Evolutionary conservation across 2,797 vertebrate species (phyloP), one percentile per base, ranked within the genome.

Genomic region (Cossypha niveicapilla): DNA sequence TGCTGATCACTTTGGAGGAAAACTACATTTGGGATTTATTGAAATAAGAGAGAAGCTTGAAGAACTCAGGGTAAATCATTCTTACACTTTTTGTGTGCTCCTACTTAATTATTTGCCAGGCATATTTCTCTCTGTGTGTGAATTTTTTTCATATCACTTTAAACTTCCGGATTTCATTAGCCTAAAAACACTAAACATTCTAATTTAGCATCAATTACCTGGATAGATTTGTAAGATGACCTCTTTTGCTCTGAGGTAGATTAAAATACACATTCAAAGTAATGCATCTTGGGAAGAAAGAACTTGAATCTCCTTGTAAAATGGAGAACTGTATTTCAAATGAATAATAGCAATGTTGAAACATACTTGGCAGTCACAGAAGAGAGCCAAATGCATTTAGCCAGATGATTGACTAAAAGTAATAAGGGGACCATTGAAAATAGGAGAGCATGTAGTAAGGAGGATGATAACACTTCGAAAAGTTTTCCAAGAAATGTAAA

Each of bases 21-120:
- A 99, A 95, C 98, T 99, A 54, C 99, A 99, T 96, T 97, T 99
- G 82, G 99, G 99, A 92, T 99, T 99, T 97, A 99, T 99, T 94
- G 99, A 99, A 98, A 99, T 99, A 96, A 98, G 99, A 54, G 99
- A 99, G 97, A 99, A 99, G 92, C 98, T 99, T 61, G 99, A 99
- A 80, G 99, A 99, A 96, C 98, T 99, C 78, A 98, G 99, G 98
- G 99, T 99, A 98, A 86, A 83, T 95, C 11, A 85, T 73, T 92
- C 37, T 65, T 90, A 3, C 0, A 1, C 60, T 53, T 86, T 71
- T 53, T 62, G 19, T 56, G 16, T 48, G 18, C 25, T 85, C 11
- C 12, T 92, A 28, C 39, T 53, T 72, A 15, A 30, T 60, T 86
- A 57, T 51, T 73, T 89, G n/a, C 24, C 44, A 62, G 73, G 30